These are phyloP conservation scores for Musca domestica DNA, from an alignment of 1,140 invertebrate species.

Conservation along the genomic window DNA sequence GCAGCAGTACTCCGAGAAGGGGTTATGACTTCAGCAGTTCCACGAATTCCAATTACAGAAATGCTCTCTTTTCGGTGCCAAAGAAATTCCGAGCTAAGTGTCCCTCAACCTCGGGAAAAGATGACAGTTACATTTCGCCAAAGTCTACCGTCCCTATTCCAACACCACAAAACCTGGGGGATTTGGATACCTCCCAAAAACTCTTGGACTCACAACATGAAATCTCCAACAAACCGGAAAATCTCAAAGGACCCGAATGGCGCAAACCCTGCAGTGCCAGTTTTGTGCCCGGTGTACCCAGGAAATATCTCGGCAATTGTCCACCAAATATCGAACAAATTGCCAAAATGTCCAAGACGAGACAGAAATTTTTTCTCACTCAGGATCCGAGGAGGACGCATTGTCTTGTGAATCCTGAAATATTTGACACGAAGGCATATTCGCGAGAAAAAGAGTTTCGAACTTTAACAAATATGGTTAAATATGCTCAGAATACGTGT, in stretches of 20 bases:
- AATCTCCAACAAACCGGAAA: slow-evolving; percentile 23
- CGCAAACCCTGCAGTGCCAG: slow-evolving; percentile 39
- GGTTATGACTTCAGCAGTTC: slow-evolving; percentile 27
- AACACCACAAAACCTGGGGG: neutral
- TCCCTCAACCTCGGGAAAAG: neutral
- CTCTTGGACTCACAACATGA: slow-evolving; percentile 37
- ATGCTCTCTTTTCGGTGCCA: slow-evolving; percentile 1
- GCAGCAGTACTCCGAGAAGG: neutral
- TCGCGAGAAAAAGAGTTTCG: slow-evolving; percentile 32
- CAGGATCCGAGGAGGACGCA: slow-evolving; percentile 44
- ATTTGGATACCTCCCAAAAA: slow-evolving; percentile 27
- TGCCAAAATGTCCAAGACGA: slow-evolving; percentile 36
- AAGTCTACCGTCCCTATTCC: neutral
- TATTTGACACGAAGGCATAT: slow-evolving; percentile 35
- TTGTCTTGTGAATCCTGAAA: slow-evolving; percentile 41
- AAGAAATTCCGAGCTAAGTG: slow-evolving; percentile 21
- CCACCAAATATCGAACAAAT: slow-evolving; percentile 38
- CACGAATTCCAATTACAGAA: slow-evolving; percentile 23
- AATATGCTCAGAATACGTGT: slow-evolving; percentile 45
- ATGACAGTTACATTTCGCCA: neutral
- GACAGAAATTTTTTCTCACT: slow-evolving; percentile 47
- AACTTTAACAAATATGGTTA: slow-evolving; percentile 39
- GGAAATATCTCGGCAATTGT: slow-evolving; percentile 35
- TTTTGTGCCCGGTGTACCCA: slow-evolving; percentile 37
- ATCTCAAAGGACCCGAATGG: slow-evolving; percentile 35